These are phyloP conservation scores for Lottia gigantea DNA, from an alignment of 2,888 invertebrate genomes.

Conservation along the genomic window DNA sequence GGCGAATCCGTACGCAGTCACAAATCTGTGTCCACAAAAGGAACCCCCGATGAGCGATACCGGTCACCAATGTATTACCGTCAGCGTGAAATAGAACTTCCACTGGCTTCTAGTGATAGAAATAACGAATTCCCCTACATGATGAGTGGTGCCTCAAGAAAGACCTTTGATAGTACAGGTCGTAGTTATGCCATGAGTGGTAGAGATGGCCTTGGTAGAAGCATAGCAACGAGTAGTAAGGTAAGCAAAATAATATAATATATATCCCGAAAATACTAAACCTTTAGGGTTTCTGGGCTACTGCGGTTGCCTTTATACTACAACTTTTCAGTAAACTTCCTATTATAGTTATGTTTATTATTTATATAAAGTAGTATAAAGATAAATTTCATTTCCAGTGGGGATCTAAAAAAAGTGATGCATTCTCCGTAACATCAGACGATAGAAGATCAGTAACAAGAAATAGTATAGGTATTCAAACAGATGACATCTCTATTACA, in stretches of 20 bases:
- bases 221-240: too few species aligned
- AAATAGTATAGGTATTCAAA: neutral
- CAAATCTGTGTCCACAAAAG: neutral
- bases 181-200: neutral
- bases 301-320: too few species aligned
- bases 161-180: neutral
- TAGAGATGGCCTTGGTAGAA: too few species aligned
- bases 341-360: too few species aligned
- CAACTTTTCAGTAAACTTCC: too few species aligned
- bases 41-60: conserved; percentile 6
- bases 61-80: conserved; percentile 1
- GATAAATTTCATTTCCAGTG: too few species aligned
- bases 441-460: too few species aligned
- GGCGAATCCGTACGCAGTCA: neutral
- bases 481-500: neutral
- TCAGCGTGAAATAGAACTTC: neutral
- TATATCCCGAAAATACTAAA: too few species aligned
- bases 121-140: neutral
- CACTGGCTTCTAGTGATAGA: neutral
- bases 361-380: too few species aligned
- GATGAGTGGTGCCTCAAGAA: neutral
- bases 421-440: too few species aligned
- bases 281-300: too few species aligned
- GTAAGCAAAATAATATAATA: too few species aligned
- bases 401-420: neutral